These are phyloP conservation scores for Caradrina clavipalpis DNA, from an alignment of 2,888 invertebrate species.

Conservation along the genomic window DNA sequence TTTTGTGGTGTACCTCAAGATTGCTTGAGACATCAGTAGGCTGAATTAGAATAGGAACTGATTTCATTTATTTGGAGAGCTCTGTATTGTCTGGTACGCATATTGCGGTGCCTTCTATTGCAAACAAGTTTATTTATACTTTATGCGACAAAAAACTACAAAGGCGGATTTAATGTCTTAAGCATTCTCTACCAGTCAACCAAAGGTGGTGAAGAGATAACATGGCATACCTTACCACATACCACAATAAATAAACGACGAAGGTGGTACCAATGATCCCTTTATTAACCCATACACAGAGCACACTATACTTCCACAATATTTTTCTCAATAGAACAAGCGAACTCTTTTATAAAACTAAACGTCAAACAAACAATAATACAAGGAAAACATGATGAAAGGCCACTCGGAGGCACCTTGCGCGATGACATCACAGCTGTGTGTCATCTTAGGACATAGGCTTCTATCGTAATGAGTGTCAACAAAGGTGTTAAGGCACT, in stretches of 20 bases:
- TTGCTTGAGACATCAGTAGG: constrained; percentile 41
- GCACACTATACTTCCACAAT: constrained; percentile 21
- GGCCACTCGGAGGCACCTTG: constrained; percentile 73
- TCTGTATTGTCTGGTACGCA: constrained; percentile 8
- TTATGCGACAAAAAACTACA: too few species aligned
- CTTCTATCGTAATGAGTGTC: constrained; percentile 46
- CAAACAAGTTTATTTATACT: too few species aligned
- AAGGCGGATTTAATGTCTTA: too few species aligned
- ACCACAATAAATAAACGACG: too few species aligned
- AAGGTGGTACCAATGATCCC: constrained; percentile 23
- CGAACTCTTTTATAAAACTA: constrained; percentile 37
- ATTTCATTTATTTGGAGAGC: constrained; percentile 31
- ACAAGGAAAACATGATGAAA: constrained; percentile 75
- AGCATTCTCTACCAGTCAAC: too few species aligned
- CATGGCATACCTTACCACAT: too few species aligned
- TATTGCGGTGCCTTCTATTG: constrained; percentile 21
- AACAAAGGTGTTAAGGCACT: constrained; percentile 42
- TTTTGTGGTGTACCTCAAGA: constrained; percentile 44
- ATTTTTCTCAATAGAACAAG: constrained; percentile 43
- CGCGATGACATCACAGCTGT: constrained; percentile 75
- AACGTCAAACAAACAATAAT: constrained; percentile 60
- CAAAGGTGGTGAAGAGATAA: too few species aligned
- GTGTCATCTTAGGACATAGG: constrained; percentile 52
- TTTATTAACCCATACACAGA: constrained; percentile 39
- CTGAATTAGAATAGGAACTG: constrained; percentile 27